Base-by-base conservation (phyloP, 37 sponge, comb jelly and placozoan genomes). In the Petrosia ficiformis region DNA sequence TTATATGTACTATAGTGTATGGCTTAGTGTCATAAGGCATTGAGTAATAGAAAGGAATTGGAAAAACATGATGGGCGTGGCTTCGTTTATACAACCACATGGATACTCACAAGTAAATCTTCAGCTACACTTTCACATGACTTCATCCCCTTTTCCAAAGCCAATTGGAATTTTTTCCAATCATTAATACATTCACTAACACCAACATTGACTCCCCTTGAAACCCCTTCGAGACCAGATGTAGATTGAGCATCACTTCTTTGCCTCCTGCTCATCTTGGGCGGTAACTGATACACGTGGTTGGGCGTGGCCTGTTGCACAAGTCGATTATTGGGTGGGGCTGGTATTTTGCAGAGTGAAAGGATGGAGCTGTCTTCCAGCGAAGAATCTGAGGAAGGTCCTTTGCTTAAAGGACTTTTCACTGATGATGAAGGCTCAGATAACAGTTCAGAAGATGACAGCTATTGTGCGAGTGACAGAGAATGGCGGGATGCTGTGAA, bases 401-500 rank as follows among this genome's bases (percentile, higher is more conserved):
- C 10, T 16, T 10, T 19, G 54, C 14, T 10, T 48, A 16, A 48
- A 19, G 54, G 54, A 19, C 54, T 48, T 14, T 48, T 48, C 14
- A 14, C 54, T 19, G 54, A 48, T 14, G 54, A 48, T 14, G 54
- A 14, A 14, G 54, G 14, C 14, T 48, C 54, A 8, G 54, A n/a
- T 22, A 30, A 3, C 4, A 42, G 31, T 8, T 68, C 37, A 2
- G 71, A 29, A 22, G 44, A 42, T 42, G 71, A 70, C 30, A 26
- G 14, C 24, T n/a, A n/a, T n/a, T n/a, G n/a, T n/a, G 71, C 30
- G 24, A 42, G 25, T 19, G 71, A 67, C 34, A 4, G 34, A 3
- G 34, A 70, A 56, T 77, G 77, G 77, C 16, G 43, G 37, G 36
- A 65, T 67, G 67, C 67, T n/a, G 31, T 77, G 28, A 3, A 68